Evolutionary conservation across 2,888 invertebrate species (phyloP), one percentile per base, ranked within the genome.

Genomic region (Tryphoninae sp.): DNA sequence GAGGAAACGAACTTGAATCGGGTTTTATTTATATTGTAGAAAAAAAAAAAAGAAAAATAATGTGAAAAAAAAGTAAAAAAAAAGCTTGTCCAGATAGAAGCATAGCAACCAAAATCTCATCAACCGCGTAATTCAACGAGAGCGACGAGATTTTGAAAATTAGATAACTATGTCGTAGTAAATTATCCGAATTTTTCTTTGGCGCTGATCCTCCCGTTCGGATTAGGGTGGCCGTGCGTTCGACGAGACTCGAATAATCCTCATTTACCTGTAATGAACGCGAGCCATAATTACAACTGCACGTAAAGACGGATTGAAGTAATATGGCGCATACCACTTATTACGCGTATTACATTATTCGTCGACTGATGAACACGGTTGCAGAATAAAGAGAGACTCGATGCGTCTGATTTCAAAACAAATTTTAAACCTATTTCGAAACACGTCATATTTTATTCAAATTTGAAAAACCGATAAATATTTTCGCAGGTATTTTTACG

Each of bases 281-380:
- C 33, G 68, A 19, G 53, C 53, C 19, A 68, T 68, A 68, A 55
- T 68, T 55, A 9, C 19, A 19, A 53, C 9, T 45, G 11, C 45
- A 13, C 1, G 11, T 8, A 55, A 55, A 19, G 0, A 19, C 19
- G 6, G 16, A 55, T 55, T 4, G 7, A 1, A 9, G 2, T 55
- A 55, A 19, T 19, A 19, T 8, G 55, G 16, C 7, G 16, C 7
- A 3, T 7, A 16, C 4, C 26, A 26, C 51, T 16, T 19, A 19
- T 53, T 33, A 33, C 19, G 16, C 9, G 16, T 53, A 19, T 33
- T 2, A 33, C 33, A 53, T 11, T 4, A 40, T 68, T 33, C 42
- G 19, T 58, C 6, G 1, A 22, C 8, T 69, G 19, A 69, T 69
- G 67, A 69, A 22, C 26, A 45, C 13, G 45, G 45, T 45, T 13